Percentiles rank a stretch among this genome's conserved stretches.
Evolutionary conservation across 2,113 vertebrate genomes (phyloP).

Genomic region (Clupea harengus): DNA sequence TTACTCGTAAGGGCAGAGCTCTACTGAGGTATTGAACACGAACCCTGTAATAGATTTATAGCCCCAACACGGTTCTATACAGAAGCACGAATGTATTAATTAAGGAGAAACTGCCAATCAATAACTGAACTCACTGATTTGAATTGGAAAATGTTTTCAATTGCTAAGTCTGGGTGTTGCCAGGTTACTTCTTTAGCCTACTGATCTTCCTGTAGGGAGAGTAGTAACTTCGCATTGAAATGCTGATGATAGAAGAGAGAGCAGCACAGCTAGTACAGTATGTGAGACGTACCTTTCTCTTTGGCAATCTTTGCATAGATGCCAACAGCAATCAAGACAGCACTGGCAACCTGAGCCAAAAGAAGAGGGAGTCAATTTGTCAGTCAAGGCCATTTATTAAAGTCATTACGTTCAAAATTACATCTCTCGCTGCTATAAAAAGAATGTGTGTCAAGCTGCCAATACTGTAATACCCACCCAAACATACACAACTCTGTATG

Average conservation of each 20-base stretch:
- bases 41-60: too few species aligned
- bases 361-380: not conserved
- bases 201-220: too few species aligned
- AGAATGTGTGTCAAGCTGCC: not conserved
- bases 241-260: not conserved
- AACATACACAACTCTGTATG: too few species aligned
- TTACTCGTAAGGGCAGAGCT: too few species aligned
- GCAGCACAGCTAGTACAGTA: not conserved
- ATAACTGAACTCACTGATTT: too few species aligned
- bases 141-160: too few species aligned
- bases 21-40: too few species aligned
- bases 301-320: conserved; percentile 78
- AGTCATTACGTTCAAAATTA: not conserved
- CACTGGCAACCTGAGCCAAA: conserved; percentile 72
- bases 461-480: not conserved
- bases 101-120: too few species aligned
- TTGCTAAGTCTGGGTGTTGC: too few species aligned
- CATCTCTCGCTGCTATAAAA: not conserved
- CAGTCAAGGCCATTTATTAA: not conserved
- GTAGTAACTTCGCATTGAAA: too few species aligned
- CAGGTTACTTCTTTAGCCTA: too few species aligned
- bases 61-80: not conserved
- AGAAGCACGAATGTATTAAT: too few species aligned
- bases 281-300: conserved; percentile 65
- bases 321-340: conserved; percentile 72